Conservation (phyloP, 1,140 invertebrate genomes). For the Bombus balteatus region DNA sequence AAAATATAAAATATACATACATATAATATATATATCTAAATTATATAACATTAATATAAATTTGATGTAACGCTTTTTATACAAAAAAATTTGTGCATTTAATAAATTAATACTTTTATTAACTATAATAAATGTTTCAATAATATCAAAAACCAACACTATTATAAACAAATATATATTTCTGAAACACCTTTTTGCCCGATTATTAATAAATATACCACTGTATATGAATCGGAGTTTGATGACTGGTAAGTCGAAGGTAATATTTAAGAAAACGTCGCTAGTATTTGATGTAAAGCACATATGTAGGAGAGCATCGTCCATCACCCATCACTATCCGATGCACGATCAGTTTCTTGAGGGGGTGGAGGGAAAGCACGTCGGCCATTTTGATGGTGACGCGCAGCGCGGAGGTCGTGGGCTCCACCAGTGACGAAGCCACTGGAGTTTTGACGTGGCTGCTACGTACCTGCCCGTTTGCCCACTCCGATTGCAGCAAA, state of each 20-base stretch:
- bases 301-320: background rate
- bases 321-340: conserved; percentile 20
- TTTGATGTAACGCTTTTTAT: no score
- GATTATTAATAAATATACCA: no score
- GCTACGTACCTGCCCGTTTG: conserved; percentile 95
- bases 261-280: background rate
- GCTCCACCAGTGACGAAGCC: conserved; percentile 93
- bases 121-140: no score
- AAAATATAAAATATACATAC: no score
- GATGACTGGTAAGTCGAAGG: background rate
- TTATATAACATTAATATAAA: no score
- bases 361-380: conserved; percentile 37
- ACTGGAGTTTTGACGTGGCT: conserved; percentile 96
- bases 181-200: no score
- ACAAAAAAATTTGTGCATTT: no score
- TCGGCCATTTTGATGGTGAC: conserved; percentile 88
- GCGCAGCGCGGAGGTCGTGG: conserved; percentile 85
- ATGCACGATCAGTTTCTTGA: conserved; percentile 29
- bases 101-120: no score
- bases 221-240: background rate
- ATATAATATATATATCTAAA: no score
- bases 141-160: no score
- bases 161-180: no score
- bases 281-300: background rate
- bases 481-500: conserved; percentile 96